phyloP scores from a whole-genome alignment of 2,797 vertebrate genomes.

The Gymnocypris eckloni region DNA sequence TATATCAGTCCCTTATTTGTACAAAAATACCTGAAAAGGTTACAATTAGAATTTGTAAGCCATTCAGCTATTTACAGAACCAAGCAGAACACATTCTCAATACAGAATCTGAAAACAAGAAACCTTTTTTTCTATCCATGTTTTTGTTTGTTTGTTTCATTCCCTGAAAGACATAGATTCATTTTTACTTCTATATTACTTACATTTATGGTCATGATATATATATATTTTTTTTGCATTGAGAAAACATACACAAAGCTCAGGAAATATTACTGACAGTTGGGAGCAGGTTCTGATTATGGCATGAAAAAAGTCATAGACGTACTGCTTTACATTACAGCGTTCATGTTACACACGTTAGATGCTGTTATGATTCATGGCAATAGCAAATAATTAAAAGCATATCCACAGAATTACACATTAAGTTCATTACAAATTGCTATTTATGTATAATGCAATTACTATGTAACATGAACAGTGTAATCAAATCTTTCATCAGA shows the following conservation, averaged over 20 bases:
- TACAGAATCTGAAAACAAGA: constrained; percentile 82
- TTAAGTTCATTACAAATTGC: neutral
- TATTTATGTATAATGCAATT: constrained; percentile 9
- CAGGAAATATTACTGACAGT: constrained; percentile 49
- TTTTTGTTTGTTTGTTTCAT: constrained; percentile 83
- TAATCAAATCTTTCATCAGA: constrained; percentile 29
- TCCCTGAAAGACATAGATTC: constrained; percentile 84
- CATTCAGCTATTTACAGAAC: constrained; percentile 92
- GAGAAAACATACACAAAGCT: constrained; percentile 79
- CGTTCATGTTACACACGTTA: neutral
- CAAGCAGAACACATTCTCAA: constrained; percentile 89
- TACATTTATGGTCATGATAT: constrained; percentile 64
- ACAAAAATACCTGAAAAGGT: constrained; percentile 99
- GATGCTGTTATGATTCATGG: neutral
- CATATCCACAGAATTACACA: neutral
- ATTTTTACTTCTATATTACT: constrained; percentile 55
- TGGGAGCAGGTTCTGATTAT: neutral
- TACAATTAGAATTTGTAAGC: constrained; percentile 93
- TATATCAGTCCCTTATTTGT: constrained; percentile 97
- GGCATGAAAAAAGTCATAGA: neutral
- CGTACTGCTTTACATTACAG: constrained; percentile 34
- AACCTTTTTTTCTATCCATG: constrained; percentile 12
- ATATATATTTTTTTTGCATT: constrained; percentile 70
- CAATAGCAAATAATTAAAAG: constrained; percentile 9
- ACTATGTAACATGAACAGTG: neutral